Conservation (phyloP, 2,888 invertebrate species). For the Encarsia formosa region DNA sequence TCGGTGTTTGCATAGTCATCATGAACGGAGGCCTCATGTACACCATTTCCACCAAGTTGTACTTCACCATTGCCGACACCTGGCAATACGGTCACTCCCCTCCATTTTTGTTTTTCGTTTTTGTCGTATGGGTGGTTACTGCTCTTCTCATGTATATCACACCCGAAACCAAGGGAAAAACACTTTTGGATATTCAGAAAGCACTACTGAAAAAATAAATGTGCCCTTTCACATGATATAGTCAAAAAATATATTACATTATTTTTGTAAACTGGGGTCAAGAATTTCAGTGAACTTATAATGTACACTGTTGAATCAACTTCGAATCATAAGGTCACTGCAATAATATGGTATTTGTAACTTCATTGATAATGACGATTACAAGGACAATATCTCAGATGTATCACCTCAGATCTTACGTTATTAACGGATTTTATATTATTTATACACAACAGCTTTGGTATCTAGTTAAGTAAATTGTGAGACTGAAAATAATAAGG, state of each 20-base stretch:
- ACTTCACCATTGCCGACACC: slow-evolving; percentile 32
- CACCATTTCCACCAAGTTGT: slow-evolving; percentile 31
- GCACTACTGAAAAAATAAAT: slow-evolving; percentile 27
- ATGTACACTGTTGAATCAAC: not conserved
- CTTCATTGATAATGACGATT: not conserved
- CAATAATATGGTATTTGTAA: not conserved
- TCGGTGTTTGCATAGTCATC: slow-evolving; percentile 29
- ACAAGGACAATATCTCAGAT: not conserved
- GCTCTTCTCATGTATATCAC: slow-evolving; percentile 25
- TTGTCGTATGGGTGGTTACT: slow-evolving; percentile 27
- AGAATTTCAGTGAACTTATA: not conserved
- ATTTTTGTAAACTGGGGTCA: not conserved
- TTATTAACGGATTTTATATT: too few species aligned
- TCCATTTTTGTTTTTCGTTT: slow-evolving; percentile 32
- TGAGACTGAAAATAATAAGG: too few species aligned
- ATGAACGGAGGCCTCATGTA: slow-evolving; percentile 28
- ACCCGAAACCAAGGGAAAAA: slow-evolving; percentile 41
- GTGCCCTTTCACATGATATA: too few species aligned
- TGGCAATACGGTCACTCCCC: slow-evolving; percentile 34
- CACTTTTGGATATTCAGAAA: slow-evolving; percentile 36
- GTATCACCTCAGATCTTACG: too few species aligned
- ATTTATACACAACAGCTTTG: too few species aligned
- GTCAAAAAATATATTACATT: not conserved
- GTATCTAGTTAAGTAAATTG: too few species aligned
- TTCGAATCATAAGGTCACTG: not conserved